Evolutionary conservation across 2,797 vertebrate species (phyloP).

Genomic region (Chrysolophus pictus): DNA sequence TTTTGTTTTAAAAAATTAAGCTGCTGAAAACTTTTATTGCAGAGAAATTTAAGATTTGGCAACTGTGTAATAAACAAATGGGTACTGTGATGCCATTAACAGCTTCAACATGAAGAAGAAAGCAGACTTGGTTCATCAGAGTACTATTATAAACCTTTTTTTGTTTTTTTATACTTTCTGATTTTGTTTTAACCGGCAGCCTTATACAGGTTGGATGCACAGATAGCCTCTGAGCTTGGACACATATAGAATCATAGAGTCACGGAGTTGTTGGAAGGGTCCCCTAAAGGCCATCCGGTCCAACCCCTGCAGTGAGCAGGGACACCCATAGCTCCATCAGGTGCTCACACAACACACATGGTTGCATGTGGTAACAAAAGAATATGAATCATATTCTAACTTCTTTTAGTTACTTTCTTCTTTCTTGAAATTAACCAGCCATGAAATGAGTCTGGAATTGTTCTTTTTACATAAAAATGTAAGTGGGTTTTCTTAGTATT

Average conservation of each 20-base stretch:
- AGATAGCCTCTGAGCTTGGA: neutral
- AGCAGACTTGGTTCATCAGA: neutral
- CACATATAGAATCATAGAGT: too few species aligned
- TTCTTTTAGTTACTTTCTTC: neutral
- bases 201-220: neutral
- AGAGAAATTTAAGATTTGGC: neutral
- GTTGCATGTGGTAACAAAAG: neutral
- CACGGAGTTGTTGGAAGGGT: too few species aligned
- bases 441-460: neutral
- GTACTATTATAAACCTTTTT: neutral
- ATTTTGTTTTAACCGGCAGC: neutral
- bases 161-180: neutral
- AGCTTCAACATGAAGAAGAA: neutral
- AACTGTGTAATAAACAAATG: neutral
- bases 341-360: too few species aligned
- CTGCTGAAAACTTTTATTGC: neutral
- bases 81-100: neutral
- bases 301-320: too few species aligned
- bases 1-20: neutral
- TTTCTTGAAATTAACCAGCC: neutral
- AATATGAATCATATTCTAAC: neutral
- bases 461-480: neutral
- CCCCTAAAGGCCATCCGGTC: too few species aligned
- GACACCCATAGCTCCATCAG: too few species aligned
- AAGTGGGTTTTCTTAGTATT: neutral